phyloP scores from a whole-genome alignment of 2,888 invertebrate species.

The Heliconius hortense region DNA sequence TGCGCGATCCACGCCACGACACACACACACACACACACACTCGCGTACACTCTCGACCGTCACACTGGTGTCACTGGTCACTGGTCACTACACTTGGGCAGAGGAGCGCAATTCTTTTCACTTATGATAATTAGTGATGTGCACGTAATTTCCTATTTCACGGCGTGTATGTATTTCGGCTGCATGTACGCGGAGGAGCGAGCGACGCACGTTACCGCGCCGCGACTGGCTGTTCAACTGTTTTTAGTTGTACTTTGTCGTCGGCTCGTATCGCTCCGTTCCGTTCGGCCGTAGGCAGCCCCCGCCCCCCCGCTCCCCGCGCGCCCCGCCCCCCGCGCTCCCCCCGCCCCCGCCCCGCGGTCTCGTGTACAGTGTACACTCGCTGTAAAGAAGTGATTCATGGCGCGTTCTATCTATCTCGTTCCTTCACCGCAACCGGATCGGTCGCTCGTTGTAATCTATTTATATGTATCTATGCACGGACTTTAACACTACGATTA shows the following conservation, averaged over 20 bases:
- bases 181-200: conserved; percentile 54
- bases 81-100: conserved; percentile 49
- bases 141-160: conserved; percentile 57
- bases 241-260: conserved; percentile 71
- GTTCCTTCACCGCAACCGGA: conserved; percentile 81
- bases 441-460: conserved; percentile 81
- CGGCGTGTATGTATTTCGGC: conserved; percentile 54
- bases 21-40: conserved; percentile 60
- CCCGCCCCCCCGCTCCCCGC: conserved; percentile 59
- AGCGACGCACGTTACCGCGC: conserved; percentile 66
- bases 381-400: conserved; percentile 79
- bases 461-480: conserved; percentile 78
- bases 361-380: conserved; percentile 51
- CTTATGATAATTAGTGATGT: conserved; percentile 53
- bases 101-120: conserved; percentile 50
- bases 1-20: conserved; percentile 79
- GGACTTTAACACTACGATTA: conserved; percentile 70
- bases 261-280: conserved; percentile 73
- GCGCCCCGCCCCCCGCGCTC: conserved; percentile 56
- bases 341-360: conserved; percentile 55
- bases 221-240: conserved; percentile 78
- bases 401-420: conserved; percentile 82
- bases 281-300: conserved; percentile 60
- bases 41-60: conserved; percentile 68
- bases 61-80: conserved; percentile 56